A percentile compares a stretch with the other conserved stretches of the same genome.
phyloP scores from a whole-genome alignment of 2,888 invertebrate species.

The Sipha maydis region DNA sequence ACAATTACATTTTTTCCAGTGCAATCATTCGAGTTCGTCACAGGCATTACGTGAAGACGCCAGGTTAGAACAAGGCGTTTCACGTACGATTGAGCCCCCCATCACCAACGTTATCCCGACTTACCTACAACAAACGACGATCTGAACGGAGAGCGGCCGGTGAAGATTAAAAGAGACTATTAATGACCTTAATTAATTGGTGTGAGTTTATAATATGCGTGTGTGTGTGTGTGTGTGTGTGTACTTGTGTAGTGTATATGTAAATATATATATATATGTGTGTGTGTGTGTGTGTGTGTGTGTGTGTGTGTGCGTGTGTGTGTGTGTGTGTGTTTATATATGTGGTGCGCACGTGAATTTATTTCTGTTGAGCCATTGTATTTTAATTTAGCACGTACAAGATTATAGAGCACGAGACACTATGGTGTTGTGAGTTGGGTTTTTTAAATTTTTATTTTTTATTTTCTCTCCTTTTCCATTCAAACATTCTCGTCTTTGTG shows the following conservation, averaged over 20 bases:
- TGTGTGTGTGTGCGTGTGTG: background rate
- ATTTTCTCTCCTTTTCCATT: background rate
- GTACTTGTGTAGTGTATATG: too few species aligned
- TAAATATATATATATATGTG: too few species aligned
- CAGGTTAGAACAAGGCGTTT: slow-evolving; percentile 13
- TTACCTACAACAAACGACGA: background rate
- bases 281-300: background rate
- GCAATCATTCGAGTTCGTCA: too few species aligned
- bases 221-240: background rate
- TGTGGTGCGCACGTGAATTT: background rate
- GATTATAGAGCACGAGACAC: slow-evolving; percentile 35
- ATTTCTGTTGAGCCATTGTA: slow-evolving; percentile 34
- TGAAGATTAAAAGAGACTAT: slow-evolving; percentile 20
- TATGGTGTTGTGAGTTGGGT: background rate
- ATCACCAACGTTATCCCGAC: too few species aligned
- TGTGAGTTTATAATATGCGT: slow-evolving; percentile 8
- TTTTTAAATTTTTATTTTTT: background rate
- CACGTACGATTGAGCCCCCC: background rate
- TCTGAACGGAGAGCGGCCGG: background rate
- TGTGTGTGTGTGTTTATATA: background rate
- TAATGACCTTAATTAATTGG: slow-evolving; percentile 48
- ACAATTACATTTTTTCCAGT: too few species aligned
- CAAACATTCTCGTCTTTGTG: background rate
- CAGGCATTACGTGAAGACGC: background rate
- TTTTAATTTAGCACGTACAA: slow-evolving; percentile 38